Conservation (phyloP, 1,140 invertebrate species). For the Holcopasites calliopsidis region DNA sequence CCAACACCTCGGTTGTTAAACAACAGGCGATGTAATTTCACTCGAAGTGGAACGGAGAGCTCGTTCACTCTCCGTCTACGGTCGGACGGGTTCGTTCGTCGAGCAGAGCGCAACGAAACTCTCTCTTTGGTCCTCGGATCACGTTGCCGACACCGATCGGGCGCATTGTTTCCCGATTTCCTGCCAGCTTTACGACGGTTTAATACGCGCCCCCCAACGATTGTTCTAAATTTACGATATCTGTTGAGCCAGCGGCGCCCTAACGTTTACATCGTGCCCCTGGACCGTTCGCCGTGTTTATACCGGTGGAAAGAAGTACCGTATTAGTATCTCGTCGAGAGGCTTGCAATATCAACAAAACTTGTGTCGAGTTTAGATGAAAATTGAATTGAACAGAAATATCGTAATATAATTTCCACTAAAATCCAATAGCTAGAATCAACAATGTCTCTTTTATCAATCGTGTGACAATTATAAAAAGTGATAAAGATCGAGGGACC, state of each 20-base stretch:
- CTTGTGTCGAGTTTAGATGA: no score
- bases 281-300: not conserved
- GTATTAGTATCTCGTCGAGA: not conserved
- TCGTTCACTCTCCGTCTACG: not conserved
- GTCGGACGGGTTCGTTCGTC: not conserved
- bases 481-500: constrained; percentile 29
- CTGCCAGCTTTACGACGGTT: constrained; percentile 1
- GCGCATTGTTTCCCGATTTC: constrained; percentile 21
- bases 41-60: not conserved
- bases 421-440: not conserved
- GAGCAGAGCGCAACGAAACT: not conserved
- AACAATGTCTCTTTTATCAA: no score
- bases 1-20: not conserved
- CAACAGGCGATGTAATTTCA: constrained; percentile 26
- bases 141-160: constrained; percentile 3
- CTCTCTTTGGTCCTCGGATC: constrained; percentile 7
- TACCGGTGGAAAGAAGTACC: no score
- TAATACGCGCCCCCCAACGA: constrained; percentile 3
- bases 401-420: not conserved
- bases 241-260: not conserved
- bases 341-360: no score
- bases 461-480: constrained; percentile 1
- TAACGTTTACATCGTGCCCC: not conserved
- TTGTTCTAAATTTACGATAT: constrained; percentile 21
- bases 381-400: no score